Evolutionary conservation across 2,113 vertebrate species (phyloP).

Genomic region (Cettia cetti): DNA sequence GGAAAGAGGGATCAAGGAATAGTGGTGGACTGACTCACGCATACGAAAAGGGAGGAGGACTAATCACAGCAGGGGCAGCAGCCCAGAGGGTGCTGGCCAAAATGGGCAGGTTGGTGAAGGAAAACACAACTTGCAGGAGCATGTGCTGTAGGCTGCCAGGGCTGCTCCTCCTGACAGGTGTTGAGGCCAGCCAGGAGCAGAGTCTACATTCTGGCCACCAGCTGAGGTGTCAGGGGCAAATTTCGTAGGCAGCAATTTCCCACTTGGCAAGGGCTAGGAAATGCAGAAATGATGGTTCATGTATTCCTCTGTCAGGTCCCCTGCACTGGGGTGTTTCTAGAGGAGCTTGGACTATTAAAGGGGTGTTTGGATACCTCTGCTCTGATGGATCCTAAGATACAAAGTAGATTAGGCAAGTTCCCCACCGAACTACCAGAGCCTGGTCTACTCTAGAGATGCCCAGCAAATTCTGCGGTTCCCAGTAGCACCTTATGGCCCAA

Average conservation of each 20-base stretch:
- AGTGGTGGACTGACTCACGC: accelerated
- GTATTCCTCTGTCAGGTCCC: background rate
- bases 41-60: background rate
- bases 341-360: background rate
- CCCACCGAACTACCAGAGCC: background rate
- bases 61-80: background rate
- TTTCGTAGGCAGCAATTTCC: background rate
- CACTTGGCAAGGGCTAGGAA: background rate
- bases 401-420: background rate
- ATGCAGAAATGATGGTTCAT: background rate
- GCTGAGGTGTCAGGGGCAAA: background rate
- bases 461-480: background rate
- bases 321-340: background rate
- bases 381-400: background rate
- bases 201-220: accelerated
- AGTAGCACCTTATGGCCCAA: accelerated
- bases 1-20: background rate
- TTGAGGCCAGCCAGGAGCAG: background rate
- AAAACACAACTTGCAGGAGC: accelerated
- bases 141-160: background rate
- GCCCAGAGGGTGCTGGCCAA: background rate
- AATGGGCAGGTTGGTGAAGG: background rate
- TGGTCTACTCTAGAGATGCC: background rate
- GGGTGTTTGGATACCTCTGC: background rate
- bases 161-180: background rate